phyloP scores from a whole-genome alignment of 2,113 vertebrate genomes.

The Syrmaticus mikado region DNA sequence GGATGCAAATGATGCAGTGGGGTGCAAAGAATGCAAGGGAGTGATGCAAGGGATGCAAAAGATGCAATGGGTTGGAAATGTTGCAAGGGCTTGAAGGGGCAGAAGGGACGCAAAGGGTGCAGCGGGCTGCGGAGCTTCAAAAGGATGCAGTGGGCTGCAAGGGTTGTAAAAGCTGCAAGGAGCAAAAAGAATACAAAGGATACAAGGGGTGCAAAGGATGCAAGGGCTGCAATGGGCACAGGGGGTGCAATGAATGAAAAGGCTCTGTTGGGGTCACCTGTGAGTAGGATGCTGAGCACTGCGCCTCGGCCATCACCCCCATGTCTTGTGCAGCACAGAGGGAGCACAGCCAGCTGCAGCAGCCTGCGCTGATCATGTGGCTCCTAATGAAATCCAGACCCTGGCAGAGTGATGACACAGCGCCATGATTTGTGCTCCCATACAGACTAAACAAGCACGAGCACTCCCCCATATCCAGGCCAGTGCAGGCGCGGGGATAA shows the following conservation, averaged over 20 bases:
- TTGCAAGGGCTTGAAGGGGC: not conserved
- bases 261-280: not conserved
- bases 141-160: not conserved
- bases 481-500: not conserved
- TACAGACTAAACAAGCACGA: slow-evolving; percentile 69
- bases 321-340: slow-evolving; percentile 68
- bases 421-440: slow-evolving; percentile 53
- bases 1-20: fast-evolving
- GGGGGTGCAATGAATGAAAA: not conserved
- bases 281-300: slow-evolving; percentile 77
- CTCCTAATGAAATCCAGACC: slow-evolving; percentile 80
- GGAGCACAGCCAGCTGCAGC: slow-evolving; percentile 30
- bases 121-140: not conserved
- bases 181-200: not conserved
- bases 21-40: not conserved
- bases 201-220: not conserved
- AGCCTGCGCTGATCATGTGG: slow-evolving; percentile 70
- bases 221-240: too few relatives aligned
- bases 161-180: not conserved
- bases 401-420: slow-evolving; percentile 49
- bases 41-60: not conserved
- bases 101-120: not conserved
- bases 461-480: not conserved
- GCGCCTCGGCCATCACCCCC: slow-evolving; percentile 60
- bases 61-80: not conserved